Evolutionary conservation across 2,797 vertebrate genomes (phyloP).

Genomic region (Crocidura indochinensis): DNA sequence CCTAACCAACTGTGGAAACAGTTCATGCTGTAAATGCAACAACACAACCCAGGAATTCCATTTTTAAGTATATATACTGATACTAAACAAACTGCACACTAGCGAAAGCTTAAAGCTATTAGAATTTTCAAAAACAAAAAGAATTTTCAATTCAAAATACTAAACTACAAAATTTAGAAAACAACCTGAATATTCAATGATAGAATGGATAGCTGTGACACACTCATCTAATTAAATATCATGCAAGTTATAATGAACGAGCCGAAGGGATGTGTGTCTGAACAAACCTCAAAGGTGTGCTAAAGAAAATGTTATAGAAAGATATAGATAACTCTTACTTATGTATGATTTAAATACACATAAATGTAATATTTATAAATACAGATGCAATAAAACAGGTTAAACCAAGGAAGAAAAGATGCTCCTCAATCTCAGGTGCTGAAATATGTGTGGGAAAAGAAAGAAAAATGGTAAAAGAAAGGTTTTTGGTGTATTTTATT

Average conservation of each 20-base stretch:
- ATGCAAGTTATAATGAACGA: constrained; percentile 12
- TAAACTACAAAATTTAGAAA: constrained; percentile 3
- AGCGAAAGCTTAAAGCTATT: constrained; percentile 26
- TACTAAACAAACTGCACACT: not conserved
- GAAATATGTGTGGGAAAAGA: not conserved
- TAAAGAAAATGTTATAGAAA: not conserved
- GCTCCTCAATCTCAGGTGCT: not conserved
- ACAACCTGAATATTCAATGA: constrained; percentile 13
- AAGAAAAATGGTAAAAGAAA: not conserved
- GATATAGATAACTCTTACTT: constrained; percentile 10
- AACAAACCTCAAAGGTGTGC: constrained; percentile 42
- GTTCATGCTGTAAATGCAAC: constrained; percentile 41
- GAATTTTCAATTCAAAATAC: not conserved
- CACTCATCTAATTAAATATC: constrained; percentile 22
- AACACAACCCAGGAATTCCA: constrained; percentile 26
- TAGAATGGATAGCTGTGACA: not conserved
- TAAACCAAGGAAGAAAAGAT: constrained; percentile 35
- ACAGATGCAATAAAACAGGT: constrained; percentile 53
- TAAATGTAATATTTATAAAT: constrained; percentile 32
- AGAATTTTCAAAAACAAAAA: constrained; percentile 59
- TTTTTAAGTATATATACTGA: not conserved
- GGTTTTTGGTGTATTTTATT: constrained; percentile 31
- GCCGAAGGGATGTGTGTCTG: not conserved
- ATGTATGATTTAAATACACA: constrained; percentile 24
- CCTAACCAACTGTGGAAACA: not conserved